phyloP scores from a whole-genome alignment of 2,888 invertebrate genomes.

The Chaetogeoica ovagalla region DNA sequence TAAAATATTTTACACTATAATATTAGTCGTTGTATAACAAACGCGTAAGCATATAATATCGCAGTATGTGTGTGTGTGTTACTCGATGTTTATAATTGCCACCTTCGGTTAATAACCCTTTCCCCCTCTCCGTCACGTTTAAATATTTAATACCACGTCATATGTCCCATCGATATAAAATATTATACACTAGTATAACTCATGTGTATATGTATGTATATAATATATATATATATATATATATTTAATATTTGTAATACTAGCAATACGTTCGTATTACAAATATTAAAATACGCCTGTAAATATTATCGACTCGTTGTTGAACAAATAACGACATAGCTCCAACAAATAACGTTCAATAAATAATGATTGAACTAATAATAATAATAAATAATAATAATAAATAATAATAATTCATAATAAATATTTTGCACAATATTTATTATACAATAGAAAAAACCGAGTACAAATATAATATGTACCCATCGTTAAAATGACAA shows the following conservation, averaged over 20 bases:
- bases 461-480: no score
- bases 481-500: no score
- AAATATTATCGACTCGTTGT: constrained; percentile 51
- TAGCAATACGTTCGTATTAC: neutral
- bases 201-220: neutral
- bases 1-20: constrained; percentile 27
- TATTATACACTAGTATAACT: neutral
- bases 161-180: neutral
- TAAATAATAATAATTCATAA: no score
- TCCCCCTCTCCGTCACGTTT: constrained; percentile 5
- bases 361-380: no score
- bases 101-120: constrained; percentile 13
- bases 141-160: constrained; percentile 31
- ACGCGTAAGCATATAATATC: neutral
- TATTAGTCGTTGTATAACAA: constrained; percentile 7
- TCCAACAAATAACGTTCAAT: no score
- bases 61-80: neutral
- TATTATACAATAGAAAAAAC: no score
- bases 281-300: neutral
- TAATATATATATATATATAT: no score
- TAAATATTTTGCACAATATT: no score
- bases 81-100: constrained; percentile 22
- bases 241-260: constrained; percentile 14
- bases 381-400: neutral
- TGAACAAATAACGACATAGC: constrained; percentile 42